Conservation (phyloP, 2,888 invertebrate species). For the Aricia artaxerxes region DNA sequence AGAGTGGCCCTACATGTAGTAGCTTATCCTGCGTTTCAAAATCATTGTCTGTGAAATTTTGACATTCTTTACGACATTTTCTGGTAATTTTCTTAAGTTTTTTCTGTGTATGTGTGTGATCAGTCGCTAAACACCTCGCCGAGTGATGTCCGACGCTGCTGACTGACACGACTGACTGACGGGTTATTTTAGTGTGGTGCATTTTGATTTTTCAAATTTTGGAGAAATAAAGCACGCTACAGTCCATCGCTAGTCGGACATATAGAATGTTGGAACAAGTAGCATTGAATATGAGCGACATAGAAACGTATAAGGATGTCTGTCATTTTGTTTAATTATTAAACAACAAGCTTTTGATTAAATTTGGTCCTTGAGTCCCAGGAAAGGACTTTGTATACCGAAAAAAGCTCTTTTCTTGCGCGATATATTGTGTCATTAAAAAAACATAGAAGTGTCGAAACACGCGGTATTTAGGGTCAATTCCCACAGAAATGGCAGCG, state of each 20-base stretch:
- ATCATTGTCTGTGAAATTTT: not conserved
- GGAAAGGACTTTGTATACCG: too few species aligned
- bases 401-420: too few species aligned
- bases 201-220: not conserved
- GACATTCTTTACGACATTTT: not conserved
- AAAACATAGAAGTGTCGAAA: not conserved
- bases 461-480: not conserved
- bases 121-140: slow-evolving; percentile 10
- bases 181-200: not conserved
- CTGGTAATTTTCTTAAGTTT: not conserved
- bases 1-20: not conserved
- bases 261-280: too few species aligned
- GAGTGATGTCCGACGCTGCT: slow-evolving; percentile 14
- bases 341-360: too few species aligned
- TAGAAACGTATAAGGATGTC: too few species aligned
- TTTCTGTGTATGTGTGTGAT: not conserved
- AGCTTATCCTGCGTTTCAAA: not conserved
- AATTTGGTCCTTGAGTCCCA: too few species aligned
- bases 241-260: too few species aligned
- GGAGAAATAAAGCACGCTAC: too few species aligned
- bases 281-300: too few species aligned
- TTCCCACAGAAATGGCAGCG: too few species aligned
- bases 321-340: too few species aligned
- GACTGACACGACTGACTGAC: slow-evolving; percentile 11
- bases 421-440: too few species aligned